Conservation (phyloP, 2,797 vertebrate species). For the Paramormyrops hopkinsi region DNA sequence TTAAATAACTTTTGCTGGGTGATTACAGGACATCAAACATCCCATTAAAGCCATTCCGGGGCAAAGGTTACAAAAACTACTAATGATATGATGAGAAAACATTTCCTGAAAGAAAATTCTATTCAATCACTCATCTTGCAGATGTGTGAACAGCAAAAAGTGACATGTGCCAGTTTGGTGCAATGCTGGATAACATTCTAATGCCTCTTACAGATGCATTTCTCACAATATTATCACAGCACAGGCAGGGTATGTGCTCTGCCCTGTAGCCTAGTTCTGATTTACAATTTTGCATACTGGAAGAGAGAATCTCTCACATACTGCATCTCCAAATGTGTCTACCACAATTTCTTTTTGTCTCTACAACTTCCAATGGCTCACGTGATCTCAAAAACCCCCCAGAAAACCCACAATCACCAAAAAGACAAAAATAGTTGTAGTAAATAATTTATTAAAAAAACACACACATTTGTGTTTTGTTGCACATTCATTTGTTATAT, state of each 20-base stretch:
- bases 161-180: neutral
- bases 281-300: neutral
- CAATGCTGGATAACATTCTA: neutral
- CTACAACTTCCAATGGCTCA: neutral
- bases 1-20: neutral
- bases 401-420: constrained; percentile 9
- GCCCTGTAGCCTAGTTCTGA: neutral
- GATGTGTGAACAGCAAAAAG: neutral
- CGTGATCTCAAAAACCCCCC: neutral
- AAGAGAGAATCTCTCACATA: neutral
- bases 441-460: constrained; percentile 53
- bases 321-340: neutral
- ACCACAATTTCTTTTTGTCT: neutral
- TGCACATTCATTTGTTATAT: constrained; percentile 39
- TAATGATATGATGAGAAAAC: neutral
- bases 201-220: neutral
- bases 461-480: constrained; percentile 5
- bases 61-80: neutral
- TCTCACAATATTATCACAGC: neutral
- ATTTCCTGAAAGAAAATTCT: neutral
- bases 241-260: neutral
- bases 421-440: constrained; percentile 35
- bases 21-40: neutral
- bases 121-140: neutral
- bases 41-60: neutral